Percentiles rank a stretch among this genome's conserved stretches.
phyloP scores from a whole-genome alignment of 2,888 invertebrate genomes.

The Tenthredo livida region DNA sequence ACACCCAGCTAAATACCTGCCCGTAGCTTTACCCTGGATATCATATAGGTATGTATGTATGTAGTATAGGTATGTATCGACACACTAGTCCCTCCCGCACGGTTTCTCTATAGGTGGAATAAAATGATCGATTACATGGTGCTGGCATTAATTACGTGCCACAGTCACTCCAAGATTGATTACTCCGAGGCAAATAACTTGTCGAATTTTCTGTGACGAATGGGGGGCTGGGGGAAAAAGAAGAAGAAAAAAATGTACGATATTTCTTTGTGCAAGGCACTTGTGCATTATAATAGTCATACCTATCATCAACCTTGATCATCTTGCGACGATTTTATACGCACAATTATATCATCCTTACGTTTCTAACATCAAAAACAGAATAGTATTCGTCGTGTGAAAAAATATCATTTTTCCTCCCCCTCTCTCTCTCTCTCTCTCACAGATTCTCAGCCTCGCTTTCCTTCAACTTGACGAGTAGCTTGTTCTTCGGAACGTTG shows the following conservation, averaged over 20 bases:
- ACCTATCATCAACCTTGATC: too few relatives aligned
- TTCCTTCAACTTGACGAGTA: constrained; percentile 72
- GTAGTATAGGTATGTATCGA: not conserved
- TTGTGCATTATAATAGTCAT: too few relatives aligned
- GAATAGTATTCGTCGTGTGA: not conserved
- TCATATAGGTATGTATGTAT: not conserved
- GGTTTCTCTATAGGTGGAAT: not conserved
- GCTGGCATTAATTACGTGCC: constrained; percentile 42
- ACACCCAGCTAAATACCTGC: not conserved
- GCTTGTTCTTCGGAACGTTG: constrained; percentile 88
- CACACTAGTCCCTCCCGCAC: not conserved
- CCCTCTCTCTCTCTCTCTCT: not conserved
- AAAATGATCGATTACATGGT: constrained; percentile 43
- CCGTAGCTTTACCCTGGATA: too few relatives aligned
- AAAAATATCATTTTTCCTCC: not conserved
- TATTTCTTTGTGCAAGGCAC: not conserved
- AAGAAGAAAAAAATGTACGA: too few relatives aligned
- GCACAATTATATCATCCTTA: too few relatives aligned
- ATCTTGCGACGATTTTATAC: too few relatives aligned
- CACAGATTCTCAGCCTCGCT: not conserved
- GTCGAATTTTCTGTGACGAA: not conserved
- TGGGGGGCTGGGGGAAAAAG: not conserved
- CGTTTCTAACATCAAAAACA: not conserved
- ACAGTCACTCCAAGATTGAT: constrained; percentile 42
- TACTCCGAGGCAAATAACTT: constrained; percentile 32